Evolutionary conservation across 2,888 invertebrate genomes (phyloP).

Genomic region (Mimas tiliae): DNA sequence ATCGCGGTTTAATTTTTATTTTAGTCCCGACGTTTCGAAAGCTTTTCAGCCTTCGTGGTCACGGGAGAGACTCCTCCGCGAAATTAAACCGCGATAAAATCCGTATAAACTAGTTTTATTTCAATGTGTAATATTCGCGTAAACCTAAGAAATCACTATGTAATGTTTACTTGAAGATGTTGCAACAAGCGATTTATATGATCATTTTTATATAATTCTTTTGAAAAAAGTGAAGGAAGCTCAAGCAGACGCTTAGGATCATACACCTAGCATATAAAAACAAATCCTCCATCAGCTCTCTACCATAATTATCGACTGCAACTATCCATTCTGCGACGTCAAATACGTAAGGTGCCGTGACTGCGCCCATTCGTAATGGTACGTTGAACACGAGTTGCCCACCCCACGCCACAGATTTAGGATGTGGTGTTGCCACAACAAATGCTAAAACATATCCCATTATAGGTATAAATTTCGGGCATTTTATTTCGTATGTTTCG

Average conservation of each 20-base stretch:
- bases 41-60: too few relatives aligned
- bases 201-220: too few relatives aligned
- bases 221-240: too few relatives aligned
- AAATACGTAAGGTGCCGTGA: constrained; percentile 46
- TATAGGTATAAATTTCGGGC: constrained; percentile 6
- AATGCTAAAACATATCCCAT: constrained; percentile 12
- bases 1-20: too few relatives aligned
- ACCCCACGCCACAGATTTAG: constrained; percentile 30
- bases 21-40: too few relatives aligned
- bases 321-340: constrained; percentile 34
- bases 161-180: too few relatives aligned
- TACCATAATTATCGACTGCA: constrained; percentile 30
- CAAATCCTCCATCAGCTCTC: constrained; percentile 5
- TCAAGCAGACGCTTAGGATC: neutral
- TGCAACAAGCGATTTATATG: too few relatives aligned
- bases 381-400: constrained; percentile 61
- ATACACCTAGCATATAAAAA: neutral
- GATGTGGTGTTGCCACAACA: constrained; percentile 12
- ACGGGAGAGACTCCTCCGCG: too few relatives aligned
- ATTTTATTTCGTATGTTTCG: neutral
- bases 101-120: too few relatives aligned
- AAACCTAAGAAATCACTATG: too few relatives aligned
- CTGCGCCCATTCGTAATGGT: constrained; percentile 51
- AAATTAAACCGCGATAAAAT: too few relatives aligned
- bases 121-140: too few relatives aligned